A percentile compares a stretch with the other conserved stretches of the same genome.
Evolutionary conservation across 2,113 vertebrate genomes (phyloP).

Genomic region (Junco hyemalis): DNA sequence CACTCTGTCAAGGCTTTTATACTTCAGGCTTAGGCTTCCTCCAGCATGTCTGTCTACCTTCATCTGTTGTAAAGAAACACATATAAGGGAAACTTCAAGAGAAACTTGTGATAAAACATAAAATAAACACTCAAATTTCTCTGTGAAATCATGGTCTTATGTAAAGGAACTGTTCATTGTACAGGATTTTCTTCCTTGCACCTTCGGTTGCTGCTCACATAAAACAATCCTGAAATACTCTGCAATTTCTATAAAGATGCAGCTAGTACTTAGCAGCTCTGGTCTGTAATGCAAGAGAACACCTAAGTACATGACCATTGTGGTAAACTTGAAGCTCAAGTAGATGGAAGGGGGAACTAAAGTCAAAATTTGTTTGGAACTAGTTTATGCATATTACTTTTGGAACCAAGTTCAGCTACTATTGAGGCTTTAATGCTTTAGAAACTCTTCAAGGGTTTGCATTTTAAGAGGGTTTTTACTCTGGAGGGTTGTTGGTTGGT

Average conservation of each 20-base stretch:
- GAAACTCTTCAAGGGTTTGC: background rate
- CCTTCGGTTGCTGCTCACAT: background rate
- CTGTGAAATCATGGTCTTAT: background rate
- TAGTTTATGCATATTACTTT: background rate
- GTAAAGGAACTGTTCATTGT: background rate
- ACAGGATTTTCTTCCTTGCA: background rate
- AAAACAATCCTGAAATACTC: background rate
- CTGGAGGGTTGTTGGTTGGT: rapidly evolving
- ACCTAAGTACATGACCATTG: rapidly evolving
- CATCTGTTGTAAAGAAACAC: background rate
- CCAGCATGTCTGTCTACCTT: background rate
- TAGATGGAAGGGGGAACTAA: no score
- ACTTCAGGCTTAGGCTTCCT: background rate
- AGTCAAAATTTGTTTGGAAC: background rate
- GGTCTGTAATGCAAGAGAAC: background rate
- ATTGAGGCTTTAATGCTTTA: background rate
- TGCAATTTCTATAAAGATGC: background rate
- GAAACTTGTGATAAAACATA: background rate
- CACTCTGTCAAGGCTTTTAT: background rate
- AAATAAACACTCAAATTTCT: background rate
- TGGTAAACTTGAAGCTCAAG: background rate
- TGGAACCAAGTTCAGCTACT: background rate
- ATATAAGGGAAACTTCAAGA: background rate
- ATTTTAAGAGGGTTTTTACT: background rate
- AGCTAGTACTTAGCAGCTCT: background rate